Base-by-base conservation (phyloP, 2,797 vertebrate species). In the Crenichthys baileyi region DNA sequence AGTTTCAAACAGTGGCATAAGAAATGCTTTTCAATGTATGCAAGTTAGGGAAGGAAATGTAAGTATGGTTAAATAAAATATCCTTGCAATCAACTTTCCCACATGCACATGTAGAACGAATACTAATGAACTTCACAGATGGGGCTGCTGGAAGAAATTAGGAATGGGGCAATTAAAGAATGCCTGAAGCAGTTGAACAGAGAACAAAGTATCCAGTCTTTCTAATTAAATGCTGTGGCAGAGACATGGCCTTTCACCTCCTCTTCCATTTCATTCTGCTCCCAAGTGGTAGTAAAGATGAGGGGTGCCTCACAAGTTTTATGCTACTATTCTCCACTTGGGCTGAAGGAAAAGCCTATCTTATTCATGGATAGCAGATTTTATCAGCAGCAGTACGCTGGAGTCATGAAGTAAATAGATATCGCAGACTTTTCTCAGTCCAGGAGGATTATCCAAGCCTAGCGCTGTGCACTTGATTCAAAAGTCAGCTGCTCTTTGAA, bases 171-270 rank as follows among this genome's bases (percentile, higher is more conserved):
- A 96, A 96, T 96, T 96, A 96, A 96, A 95, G 92, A 94, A 92
- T 85, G 95, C 96, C 95, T 93, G 93, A 79, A 96, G 96, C 95
- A 95, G 95, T 91, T 94, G 95, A 94, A 94, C 93, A 87, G 87
- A 95, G 94, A 94, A 96, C 95, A 95, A 95, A 93, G 93, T 94
- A 93, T 92, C 90, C 91, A 88, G 92, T 95, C 91, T 90, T 93
- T 87, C 94, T 96, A 96, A 96, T 96, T 96, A 96, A 95, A 96
- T 95, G 93, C 91, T 91, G 90, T 93, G 88, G 90, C 90, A 95
- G 94, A 95, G 93, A 95, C 94, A 93, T 96, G 96, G 93, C 94
- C 96, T 96, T 96, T 94, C 92, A 94, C 94, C 93, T 94, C 94
- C 91, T 90, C 83, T 83, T 92, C 89, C 85, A 90, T 92, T 94